Base-by-base conservation (phyloP, 1,140 invertebrate genomes). In the Macrobrachium rosenbergii region DNA sequence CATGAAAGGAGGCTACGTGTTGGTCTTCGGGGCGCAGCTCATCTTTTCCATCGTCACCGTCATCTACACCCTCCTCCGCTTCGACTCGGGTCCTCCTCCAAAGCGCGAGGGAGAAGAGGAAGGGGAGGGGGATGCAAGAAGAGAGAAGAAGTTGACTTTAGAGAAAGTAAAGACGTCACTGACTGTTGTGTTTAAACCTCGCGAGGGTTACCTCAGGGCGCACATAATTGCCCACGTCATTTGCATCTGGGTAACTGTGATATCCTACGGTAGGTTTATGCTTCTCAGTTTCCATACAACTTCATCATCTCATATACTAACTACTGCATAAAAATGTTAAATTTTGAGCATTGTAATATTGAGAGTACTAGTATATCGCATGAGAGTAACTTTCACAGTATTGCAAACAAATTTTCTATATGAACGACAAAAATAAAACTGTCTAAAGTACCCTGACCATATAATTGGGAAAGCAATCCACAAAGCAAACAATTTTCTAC, bases 171-270 rank as follows among this genome's bases (percentile, higher is more conserved):
- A 60, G 58, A 21, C 45, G 58, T 75, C 82, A 23, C 7, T 83
- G 69, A n/a, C 2, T 5, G 72, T 60, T 6, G 82, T 75, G 45
- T 19, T 14, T 5, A 21, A 43, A 59, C 23, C 23, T 14, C 43
- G 82, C 5, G 72, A 73, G 14, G 58, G 17, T 7, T 23, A 60
- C 62, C 69, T 58, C 19, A 83, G 82, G 23, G 28, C 43, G 23
- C 52, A 62, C 45, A 83, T 83, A 28, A 19, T 83, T 59, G 82
- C 52, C 59, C 82, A 83, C 72, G 23, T 76, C 21, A 10, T 19
- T 58, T 59, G 69, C 59, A 76, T 83, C 82, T 79, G 77, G 21
- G 21, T 79, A 2, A 28, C 23, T 23, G 12, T 79, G 45, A n/a
- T 79, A 14, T 23, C 77, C 19, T 58, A 19, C 23, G 77, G 77